Evolutionary conservation across 2,113 vertebrate species (phyloP).

Genomic region (Nesogale talazaci): DNA sequence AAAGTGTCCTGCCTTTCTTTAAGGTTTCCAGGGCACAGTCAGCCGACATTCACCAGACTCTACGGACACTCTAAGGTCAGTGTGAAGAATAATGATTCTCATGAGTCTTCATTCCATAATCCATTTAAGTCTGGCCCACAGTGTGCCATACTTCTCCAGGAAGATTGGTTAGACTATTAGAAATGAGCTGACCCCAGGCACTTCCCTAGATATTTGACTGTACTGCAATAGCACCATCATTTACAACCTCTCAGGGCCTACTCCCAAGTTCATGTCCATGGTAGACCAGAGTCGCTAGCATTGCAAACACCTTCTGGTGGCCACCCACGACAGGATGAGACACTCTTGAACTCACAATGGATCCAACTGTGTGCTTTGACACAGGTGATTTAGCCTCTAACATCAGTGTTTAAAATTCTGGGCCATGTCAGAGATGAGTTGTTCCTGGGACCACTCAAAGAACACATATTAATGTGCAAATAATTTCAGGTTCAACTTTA

Average conservation of each 20-base stretch:
- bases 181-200: neutral
- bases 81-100: slow-evolving; percentile 50
- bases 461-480: slow-evolving; percentile 41
- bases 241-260: neutral
- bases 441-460: neutral
- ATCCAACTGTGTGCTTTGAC: neutral
- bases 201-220: neutral
- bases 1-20: slow-evolving; percentile 13
- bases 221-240: neutral
- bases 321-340: neutral
- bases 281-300: neutral
- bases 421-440: neutral
- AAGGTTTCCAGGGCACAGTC: neutral
- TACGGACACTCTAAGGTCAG: slow-evolving; percentile 40
- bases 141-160: neutral
- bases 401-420: neutral
- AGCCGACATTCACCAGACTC: slow-evolving; percentile 49
- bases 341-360: neutral
- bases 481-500: slow-evolving; percentile 16
- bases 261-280: neutral
- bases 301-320: neutral
- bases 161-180: neutral
- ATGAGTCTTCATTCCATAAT: slow-evolving; percentile 38
- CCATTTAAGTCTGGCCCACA: slow-evolving; percentile 34
- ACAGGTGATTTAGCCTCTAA: neutral